phyloP scores from a whole-genome alignment of 2,797 vertebrate genomes.

The Pseudomugil gertrudae region DNA sequence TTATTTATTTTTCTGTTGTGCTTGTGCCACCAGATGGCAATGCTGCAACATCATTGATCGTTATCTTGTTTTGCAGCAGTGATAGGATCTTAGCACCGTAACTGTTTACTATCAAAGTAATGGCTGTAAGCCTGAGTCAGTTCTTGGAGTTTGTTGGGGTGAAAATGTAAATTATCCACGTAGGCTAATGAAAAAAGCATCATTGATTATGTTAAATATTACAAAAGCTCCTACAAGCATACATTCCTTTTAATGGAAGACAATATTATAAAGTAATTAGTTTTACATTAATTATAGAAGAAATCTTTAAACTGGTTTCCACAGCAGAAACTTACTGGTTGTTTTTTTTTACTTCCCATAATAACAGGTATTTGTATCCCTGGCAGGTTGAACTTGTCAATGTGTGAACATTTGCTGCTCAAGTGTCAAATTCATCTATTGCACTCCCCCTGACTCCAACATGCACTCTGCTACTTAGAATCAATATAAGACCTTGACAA shows the following conservation, averaged over 20 bases:
- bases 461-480: slow-evolving; percentile 23
- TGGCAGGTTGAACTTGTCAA: slow-evolving; percentile 24
- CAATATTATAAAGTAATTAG: neutral
- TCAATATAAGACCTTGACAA: slow-evolving; percentile 55
- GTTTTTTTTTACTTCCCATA: neutral
- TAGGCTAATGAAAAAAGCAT: neutral
- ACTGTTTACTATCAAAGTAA: neutral
- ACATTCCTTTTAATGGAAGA: neutral
- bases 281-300: neutral
- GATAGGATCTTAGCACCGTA: slow-evolving; percentile 12
- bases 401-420: slow-evolving; percentile 17
- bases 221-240: neutral
- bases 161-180: neutral
- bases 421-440: slow-evolving; percentile 9
- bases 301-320: neutral
- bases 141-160: slow-evolving; percentile 13
- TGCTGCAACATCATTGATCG: slow-evolving; percentile 53
- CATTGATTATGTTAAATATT: neutral
- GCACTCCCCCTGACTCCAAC: slow-evolving; percentile 25
- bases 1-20: neutral
- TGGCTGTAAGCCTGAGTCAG: neutral
- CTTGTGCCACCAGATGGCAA: slow-evolving; percentile 74
- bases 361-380: neutral
- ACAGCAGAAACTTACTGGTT: neutral
- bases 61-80: neutral